These are phyloP conservation scores for Hypomesus transpacificus DNA, from an alignment of 2,113 vertebrate species.

Conservation along the genomic window DNA sequence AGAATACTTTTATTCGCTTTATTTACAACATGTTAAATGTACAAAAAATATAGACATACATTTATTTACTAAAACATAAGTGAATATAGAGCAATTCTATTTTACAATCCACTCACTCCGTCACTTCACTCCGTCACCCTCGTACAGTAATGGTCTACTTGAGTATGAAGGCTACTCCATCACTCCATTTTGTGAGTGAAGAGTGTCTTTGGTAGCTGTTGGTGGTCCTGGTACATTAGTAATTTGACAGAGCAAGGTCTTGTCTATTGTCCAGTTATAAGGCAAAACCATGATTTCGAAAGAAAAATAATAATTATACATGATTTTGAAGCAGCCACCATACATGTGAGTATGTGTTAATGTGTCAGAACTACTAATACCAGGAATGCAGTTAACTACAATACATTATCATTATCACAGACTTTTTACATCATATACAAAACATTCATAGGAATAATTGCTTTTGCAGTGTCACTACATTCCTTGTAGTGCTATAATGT, in stretches of 20 bases:
- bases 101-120: conserved; percentile 34
- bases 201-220: conserved; percentile 51
- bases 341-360: conserved; percentile 11
- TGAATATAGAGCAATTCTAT: conserved; percentile 49
- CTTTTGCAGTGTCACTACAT: conserved; percentile 62
- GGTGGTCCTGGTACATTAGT: neutral
- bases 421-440: conserved; percentile 78
- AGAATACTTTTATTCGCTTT: conserved; percentile 59
- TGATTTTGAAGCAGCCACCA: conserved; percentile 20
- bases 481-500: conserved; percentile 58
- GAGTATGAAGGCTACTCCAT: conserved; percentile 14
- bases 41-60: conserved; percentile 74
- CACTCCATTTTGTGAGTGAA: conserved; percentile 15
- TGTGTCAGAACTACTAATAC: conserved; percentile 21
- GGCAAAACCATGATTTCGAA: neutral
- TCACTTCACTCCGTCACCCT: conserved; percentile 15
- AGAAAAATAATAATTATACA: conserved; percentile 5
- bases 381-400: conserved; percentile 45
- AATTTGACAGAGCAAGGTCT: conserved; percentile 11
- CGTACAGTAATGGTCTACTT: conserved; percentile 14
- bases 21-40: conserved; percentile 76
- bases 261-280: neutral
- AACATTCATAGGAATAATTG: conserved; percentile 66
- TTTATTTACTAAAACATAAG: conserved; percentile 56
- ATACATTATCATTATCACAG: conserved; percentile 53